Conservation (phyloP, 2,888 invertebrate species). For the Leucophenga maculata region DNA sequence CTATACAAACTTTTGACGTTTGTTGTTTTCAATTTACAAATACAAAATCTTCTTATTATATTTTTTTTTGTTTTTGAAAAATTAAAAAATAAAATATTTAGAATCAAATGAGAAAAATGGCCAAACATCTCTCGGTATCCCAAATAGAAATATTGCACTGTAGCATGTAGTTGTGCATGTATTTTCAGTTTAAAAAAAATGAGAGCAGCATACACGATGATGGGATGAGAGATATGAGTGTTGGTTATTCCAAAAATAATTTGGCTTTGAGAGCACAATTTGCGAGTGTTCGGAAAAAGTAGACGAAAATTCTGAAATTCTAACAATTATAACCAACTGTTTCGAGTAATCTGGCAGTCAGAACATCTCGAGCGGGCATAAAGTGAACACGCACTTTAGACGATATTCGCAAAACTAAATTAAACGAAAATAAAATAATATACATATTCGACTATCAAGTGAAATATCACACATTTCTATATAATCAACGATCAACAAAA, state of each 20-base stretch:
- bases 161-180: too few relatives aligned
- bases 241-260: constrained; percentile 72
- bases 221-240: constrained; percentile 48
- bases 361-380: constrained; percentile 72
- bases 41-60: not conserved
- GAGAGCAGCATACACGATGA: not conserved
- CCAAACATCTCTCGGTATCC: too few relatives aligned
- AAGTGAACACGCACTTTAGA: constrained; percentile 67
- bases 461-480: constrained; percentile 41
- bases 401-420: constrained; percentile 50
- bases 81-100: too few relatives aligned
- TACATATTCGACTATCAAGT: constrained; percentile 44
- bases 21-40: not conserved
- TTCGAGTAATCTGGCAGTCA: constrained; percentile 56
- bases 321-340: constrained; percentile 66
- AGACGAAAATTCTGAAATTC: constrained; percentile 43
- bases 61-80: not conserved
- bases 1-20: not conserved
- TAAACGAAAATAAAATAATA: constrained; percentile 42
- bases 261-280: constrained; percentile 58
- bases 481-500: constrained; percentile 26
- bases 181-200: not conserved
- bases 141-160: too few relatives aligned
- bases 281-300: constrained; percentile 32
- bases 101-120: too few relatives aligned